Evolutionary conservation across 1,140 invertebrate genomes (phyloP).

Genomic region (Pseudomyrmex gracilis): DNA sequence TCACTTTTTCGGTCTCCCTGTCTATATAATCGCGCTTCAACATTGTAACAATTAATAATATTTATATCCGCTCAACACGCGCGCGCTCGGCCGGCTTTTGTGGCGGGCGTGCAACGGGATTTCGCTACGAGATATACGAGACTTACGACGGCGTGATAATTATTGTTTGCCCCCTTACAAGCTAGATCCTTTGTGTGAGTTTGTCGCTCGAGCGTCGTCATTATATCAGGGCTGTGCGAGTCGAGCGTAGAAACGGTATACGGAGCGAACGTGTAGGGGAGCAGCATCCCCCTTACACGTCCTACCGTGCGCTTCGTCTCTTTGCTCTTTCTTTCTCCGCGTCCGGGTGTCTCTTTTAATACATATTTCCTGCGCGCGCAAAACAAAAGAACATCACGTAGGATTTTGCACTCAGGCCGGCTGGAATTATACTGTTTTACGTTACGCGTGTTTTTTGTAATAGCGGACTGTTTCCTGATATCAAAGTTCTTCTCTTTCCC

Average conservation of each 20-base stretch:
- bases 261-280: background rate
- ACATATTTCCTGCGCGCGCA: constrained; percentile 6
- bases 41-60: constrained; percentile 64
- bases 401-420: background rate
- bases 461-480: constrained; percentile 2
- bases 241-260: constrained; percentile 16
- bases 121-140: constrained; percentile 69
- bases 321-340: background rate
- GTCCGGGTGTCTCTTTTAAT: background rate
- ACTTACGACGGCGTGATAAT: constrained; percentile 70
- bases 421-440: constrained; percentile 28
- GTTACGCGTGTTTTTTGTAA: background rate
- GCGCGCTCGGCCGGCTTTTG: constrained; percentile 58
- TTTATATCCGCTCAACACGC: background rate
- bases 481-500: background rate
- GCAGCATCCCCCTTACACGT: no score
- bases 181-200: constrained; percentile 59
- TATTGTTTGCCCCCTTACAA: constrained; percentile 67
- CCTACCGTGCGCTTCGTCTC: no score
- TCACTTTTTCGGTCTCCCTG: constrained; percentile 15
- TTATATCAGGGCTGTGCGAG: constrained; percentile 40
- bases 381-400: background rate
- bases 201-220: constrained; percentile 51
- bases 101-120: constrained; percentile 53
- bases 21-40: constrained; percentile 40